Base-by-base conservation (phyloP, 2,797 vertebrate genomes). In the Hozukius guyotensis region DNA sequence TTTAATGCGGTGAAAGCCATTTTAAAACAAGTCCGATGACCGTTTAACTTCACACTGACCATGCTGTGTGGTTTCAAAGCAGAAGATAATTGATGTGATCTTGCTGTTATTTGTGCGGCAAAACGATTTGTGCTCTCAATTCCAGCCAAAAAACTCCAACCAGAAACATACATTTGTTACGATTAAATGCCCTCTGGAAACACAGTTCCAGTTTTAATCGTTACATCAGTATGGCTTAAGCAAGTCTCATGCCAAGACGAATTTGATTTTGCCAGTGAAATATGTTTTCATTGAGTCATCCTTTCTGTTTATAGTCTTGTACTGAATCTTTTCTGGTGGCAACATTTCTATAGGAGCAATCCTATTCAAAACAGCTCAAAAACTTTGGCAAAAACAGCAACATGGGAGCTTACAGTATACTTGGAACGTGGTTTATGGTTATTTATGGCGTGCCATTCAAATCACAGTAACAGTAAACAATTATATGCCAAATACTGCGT, bases 401-500 rank as follows among this genome's bases (percentile, higher is more conserved):
- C 75, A 74, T 63, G 67, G 72, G 81, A 70, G 84, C 65, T 83
- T 69, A 80, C 25, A 38, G 24, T 12, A 63, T 8, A 66, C 61
- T 85, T 93, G 89, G 86, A 90, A 83, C 22, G 13, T 18, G n/a
- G 14, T 81, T 82, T 53, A 72, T 67, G 73, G 74, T 84, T 92
- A 90, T 90, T 92, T 91, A 88, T 90, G 72, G 81, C 29, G 25
- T 24, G 80, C 63, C 75, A 79, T 83, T 88, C 74, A 88, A 90
- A 85, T 89, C 53, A 52, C 75, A 73, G 71, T 62, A 85, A 83
- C 77, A 87, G 80, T 69, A 80, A 85, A 84, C 78, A 83, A 70
- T 84, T 73, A 83, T 87, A 74, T 92, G 88, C 87, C 86, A 93
- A 90, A 91, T 80, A 72, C 29, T 67, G 82, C 69, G 78, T 84